Evolutionary conservation across 2,888 invertebrate genomes (phyloP), one percentile per base, ranked within the genome.

Genomic region (Conistra vaccinii): DNA sequence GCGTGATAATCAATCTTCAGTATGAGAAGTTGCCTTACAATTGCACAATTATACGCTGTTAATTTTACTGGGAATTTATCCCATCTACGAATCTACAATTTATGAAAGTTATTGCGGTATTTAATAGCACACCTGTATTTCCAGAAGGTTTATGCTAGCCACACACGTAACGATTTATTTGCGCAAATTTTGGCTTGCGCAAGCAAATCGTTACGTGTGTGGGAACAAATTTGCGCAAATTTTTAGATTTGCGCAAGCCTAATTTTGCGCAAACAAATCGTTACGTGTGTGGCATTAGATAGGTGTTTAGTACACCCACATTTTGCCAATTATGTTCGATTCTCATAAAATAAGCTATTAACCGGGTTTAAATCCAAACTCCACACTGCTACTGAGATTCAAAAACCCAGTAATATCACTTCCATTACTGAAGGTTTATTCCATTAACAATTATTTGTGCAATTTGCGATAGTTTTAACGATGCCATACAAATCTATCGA

Each of bases 381-480:
- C 29, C 6, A 14, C 9, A 3, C 17, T 26, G 23, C 0, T 39
- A 20, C 29, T 20, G 0, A 62, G 35, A 57, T 23, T 14, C 12
- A 55, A 61, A 60, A 62, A n/a, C 9, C n/a, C 6, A 48, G 1
- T 26, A 26, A 29, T 20, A 61, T 20, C n/a, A 79, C 9, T 39
- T 7, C 4, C 5, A 53, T 48, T 23, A n/a, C 29, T 48, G 4
- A 1, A 23, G 32, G 17, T 45, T 39, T 17, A 79, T 42, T 57
- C 29, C 32, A 62, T 61, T 10, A 4, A 20, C 20, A 42, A 35
- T 48, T 10, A 73, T 17, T 26, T n/a, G 29, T 53, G 58, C 76
- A 39, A 74, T 81, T 53, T 61, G 14, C 14, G 3, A n/a, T 10
- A 26, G 42, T 42, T 53, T 62, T 51, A 57, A 55, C 75, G 60